A percentile compares a stretch with the other conserved stretches of the same genome.
phyloP scores from a whole-genome alignment of 1,140 invertebrate species.

The Phocides pigmalion region DNA sequence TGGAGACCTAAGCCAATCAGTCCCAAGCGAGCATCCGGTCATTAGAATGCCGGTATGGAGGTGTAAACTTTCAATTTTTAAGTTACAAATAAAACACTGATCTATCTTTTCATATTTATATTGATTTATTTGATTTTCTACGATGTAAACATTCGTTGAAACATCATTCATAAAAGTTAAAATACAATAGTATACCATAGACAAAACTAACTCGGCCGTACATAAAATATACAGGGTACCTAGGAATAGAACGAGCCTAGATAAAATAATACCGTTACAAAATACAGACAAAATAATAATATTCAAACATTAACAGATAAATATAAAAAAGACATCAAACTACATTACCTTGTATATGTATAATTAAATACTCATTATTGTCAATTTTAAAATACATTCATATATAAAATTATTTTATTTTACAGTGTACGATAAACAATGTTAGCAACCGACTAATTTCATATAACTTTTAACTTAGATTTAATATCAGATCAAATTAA shows the following conservation, averaged over 20 bases:
- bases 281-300: slow-evolving; percentile 63
- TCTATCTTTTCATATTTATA: slow-evolving; percentile 54
- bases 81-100: slow-evolving; percentile 46
- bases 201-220: slow-evolving; percentile 54
- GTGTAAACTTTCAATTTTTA: too few relatives aligned
- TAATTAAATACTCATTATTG: slow-evolving; percentile 61
- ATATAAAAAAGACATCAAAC: slow-evolving; percentile 70
- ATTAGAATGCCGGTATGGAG: too few relatives aligned
- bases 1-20: too few relatives aligned
- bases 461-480: slow-evolving; percentile 57
- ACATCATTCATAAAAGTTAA: slow-evolving; percentile 47
- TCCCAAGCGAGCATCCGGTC: too few relatives aligned
- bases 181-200: slow-evolving; percentile 51
- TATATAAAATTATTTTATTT: slow-evolving; percentile 53
- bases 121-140: slow-evolving; percentile 74
- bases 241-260: slow-evolving; percentile 58
- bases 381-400: slow-evolving; percentile 59
- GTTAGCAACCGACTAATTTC: slow-evolving; percentile 48
- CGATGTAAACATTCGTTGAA: slow-evolving; percentile 76
- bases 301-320: slow-evolving; percentile 73
- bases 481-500: slow-evolving; percentile 70
- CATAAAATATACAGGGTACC: slow-evolving; percentile 57
- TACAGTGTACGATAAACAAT: slow-evolving; percentile 49
- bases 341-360: slow-evolving; percentile 44
- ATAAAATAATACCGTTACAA: slow-evolving; percentile 72